Conservation (phyloP, 2,797 vertebrate genomes). For the Natrix natrix region DNA sequence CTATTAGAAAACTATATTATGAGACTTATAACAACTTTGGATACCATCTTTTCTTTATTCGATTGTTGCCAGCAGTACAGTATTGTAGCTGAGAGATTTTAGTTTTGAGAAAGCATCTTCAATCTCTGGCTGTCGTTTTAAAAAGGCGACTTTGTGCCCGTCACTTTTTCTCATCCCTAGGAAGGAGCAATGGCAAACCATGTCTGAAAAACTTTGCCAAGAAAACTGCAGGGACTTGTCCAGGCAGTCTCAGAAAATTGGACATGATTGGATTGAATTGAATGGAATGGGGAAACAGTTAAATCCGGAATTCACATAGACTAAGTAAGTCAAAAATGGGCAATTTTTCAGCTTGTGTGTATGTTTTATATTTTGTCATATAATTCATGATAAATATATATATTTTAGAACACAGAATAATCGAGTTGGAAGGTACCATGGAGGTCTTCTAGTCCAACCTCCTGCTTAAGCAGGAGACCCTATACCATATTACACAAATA, state of each 20-base stretch:
- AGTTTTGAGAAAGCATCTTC: background rate
- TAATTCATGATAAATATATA: background rate
- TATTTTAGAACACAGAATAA: background rate
- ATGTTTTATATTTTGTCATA: background rate
- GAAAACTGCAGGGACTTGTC: background rate
- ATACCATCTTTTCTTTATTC: slow-evolving; percentile 2
- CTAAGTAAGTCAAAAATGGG: background rate
- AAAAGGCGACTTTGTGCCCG: background rate
- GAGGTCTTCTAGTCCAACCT: too few species aligned
- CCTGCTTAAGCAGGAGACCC: too few species aligned
- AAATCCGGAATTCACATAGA: background rate
- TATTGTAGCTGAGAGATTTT: background rate
- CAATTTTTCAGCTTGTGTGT: background rate
- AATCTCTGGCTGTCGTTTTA: slow-evolving; percentile 7
- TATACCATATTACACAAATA: too few species aligned
- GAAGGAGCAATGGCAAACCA: background rate
- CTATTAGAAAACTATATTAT: slow-evolving; percentile 8
- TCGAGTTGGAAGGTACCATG: background rate
- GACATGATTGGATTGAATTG: background rate
- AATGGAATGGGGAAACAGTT: background rate
- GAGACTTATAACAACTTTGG: background rate
- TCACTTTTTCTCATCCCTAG: background rate
- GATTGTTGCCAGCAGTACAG: background rate
- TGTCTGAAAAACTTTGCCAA: background rate
- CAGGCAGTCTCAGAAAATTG: background rate